Percentiles rank a stretch among this genome's conserved stretches.
These are phyloP conservation scores for Diachasmimorpha longicaudata DNA, from an alignment of 1,140 invertebrate genomes.

Conservation along the genomic window DNA sequence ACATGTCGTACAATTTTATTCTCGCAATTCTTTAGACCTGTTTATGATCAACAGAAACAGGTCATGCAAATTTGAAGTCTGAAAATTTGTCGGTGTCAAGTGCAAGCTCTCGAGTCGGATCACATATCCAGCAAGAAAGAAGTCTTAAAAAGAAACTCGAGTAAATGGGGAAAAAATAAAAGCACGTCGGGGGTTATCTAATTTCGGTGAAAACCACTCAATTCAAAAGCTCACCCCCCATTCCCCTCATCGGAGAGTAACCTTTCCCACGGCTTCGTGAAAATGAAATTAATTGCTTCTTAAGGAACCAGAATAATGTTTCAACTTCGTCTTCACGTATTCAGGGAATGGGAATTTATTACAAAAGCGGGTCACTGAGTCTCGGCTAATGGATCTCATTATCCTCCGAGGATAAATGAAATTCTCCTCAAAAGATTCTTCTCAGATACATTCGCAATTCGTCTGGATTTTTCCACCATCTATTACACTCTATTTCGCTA, in stretches of 20 bases:
- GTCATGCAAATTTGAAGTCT: too few relatives aligned
- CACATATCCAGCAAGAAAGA: neutral
- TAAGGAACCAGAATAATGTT: constrained; percentile 58
- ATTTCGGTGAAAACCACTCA: constrained; percentile 58
- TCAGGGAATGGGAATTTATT: constrained; percentile 11
- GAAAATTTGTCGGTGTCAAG: too few relatives aligned
- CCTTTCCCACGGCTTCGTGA: constrained; percentile 10
- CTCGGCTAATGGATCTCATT: neutral
- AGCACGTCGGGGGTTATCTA: constrained; percentile 44
- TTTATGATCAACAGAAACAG: too few relatives aligned
- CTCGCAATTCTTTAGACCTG: too few relatives aligned
- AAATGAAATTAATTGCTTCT: constrained; percentile 59
- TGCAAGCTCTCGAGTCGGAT: too few relatives aligned
- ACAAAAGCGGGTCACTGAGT: neutral
- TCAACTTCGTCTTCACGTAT: constrained; percentile 37
- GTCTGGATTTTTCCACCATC: neutral
- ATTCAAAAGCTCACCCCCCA: constrained; percentile 52
- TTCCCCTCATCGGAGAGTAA: constrained; percentile 20
- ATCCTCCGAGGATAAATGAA: neutral
- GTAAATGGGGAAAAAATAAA: neutral
- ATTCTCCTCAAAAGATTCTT: neutral
- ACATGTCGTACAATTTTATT: too few relatives aligned
- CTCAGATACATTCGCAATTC: neutral
- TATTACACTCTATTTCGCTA: neutral
- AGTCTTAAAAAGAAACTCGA: neutral